These are phyloP conservation scores for Machaerirhynchus nigripectus DNA, from an alignment of 2,113 vertebrate species.

Conservation along the genomic window DNA sequence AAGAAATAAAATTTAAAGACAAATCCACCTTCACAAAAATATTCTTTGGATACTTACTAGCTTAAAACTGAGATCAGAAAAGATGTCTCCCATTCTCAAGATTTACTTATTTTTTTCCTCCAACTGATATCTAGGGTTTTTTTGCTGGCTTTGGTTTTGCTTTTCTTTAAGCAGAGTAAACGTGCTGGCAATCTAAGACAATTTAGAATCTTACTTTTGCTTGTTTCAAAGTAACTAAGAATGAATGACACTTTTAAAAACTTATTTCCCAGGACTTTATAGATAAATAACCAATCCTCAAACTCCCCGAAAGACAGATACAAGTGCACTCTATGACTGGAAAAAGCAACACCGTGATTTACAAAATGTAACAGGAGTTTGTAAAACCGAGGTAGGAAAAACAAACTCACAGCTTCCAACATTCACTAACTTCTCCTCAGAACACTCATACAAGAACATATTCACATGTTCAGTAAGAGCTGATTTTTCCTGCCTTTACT, in stretches of 20 bases:
- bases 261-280: background rate
- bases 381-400: background rate
- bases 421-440: background rate
- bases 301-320: background rate
- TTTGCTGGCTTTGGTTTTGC: background rate
- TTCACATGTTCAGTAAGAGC: background rate
- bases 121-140: background rate
- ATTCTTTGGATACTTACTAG: background rate
- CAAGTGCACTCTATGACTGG: background rate
- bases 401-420: background rate
- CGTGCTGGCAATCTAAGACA: background rate
- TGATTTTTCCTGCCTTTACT: background rate
- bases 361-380: background rate
- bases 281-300: background rate
- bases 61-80: background rate
- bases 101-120: background rate
- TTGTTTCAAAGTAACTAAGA: background rate
- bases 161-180: background rate
- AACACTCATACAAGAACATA: background rate
- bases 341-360: background rate
- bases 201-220: background rate
- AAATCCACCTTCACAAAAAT: background rate
- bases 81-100: background rate
- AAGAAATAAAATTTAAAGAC: background rate
- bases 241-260: background rate